Evolutionary conservation across 30 jellyfish, hydroid and myxozoan species (phyloP).

Genomic region (Hydra vulgaris): DNA sequence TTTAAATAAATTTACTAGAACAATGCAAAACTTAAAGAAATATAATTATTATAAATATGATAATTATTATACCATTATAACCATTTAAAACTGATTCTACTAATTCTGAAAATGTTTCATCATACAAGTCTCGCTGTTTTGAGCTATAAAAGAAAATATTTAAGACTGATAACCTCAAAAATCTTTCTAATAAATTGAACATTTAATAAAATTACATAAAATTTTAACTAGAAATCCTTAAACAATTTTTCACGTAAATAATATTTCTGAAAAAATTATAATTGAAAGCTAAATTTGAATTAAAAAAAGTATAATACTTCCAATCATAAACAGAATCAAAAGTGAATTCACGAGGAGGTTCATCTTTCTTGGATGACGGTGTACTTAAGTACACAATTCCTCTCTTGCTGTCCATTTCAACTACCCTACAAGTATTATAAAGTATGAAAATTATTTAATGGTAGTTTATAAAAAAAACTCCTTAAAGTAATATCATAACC

Average conservation of each 20-base stretch:
- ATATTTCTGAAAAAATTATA: too few relatives aligned
- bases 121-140: conserved; percentile 77
- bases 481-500: too few relatives aligned
- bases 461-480: too few relatives aligned
- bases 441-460: too few relatives aligned
- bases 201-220: too few relatives aligned
- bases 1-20: too few relatives aligned
- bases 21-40: too few relatives aligned
- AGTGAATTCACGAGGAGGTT: conserved; percentile 78
- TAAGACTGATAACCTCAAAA: not conserved
- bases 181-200: too few relatives aligned
- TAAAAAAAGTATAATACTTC: conserved; percentile 45
- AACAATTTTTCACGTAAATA: too few relatives aligned
- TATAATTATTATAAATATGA: too few relatives aligned
- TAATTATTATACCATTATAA: conserved; percentile 78
- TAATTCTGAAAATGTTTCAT: conserved; percentile 76
- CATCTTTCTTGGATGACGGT: conserved; percentile 41
- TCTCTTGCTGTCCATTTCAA: conserved; percentile 72
- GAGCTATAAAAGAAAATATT: conserved; percentile 41
- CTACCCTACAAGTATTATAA: conserved; percentile 39
- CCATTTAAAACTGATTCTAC: conserved; percentile 93
- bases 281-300: too few relatives aligned
- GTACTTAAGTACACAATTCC: conserved; percentile 51
- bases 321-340: conserved; percentile 94
- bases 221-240: too few relatives aligned